Evolutionary conservation across 2,888 invertebrate genomes (phyloP).

Genomic region (Pelosia muscerda): DNA sequence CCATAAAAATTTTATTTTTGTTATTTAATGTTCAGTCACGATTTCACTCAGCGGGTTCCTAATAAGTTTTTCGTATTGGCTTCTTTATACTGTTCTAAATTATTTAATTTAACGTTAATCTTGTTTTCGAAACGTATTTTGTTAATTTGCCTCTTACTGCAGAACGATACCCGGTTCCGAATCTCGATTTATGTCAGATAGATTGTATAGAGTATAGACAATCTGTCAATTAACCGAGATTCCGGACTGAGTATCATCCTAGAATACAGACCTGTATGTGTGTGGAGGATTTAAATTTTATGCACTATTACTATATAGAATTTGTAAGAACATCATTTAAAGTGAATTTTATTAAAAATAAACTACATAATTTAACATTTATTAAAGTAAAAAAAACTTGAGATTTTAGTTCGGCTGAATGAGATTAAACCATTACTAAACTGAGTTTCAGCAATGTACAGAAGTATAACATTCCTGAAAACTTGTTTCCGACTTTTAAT

Average conservation of each 20-base stretch:
- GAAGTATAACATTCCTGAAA: neutral
- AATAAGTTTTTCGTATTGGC: neutral
- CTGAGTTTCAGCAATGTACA: neutral
- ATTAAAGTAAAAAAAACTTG: neutral
- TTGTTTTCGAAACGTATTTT: neutral
- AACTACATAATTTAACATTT: neutral
- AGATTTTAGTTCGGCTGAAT: neutral
- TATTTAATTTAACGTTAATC: constrained; percentile 8
- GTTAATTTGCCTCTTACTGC: too few relatives aligned
- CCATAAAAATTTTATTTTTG: constrained; percentile 62
- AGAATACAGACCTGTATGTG: too few relatives aligned
- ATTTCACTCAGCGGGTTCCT: constrained; percentile 16
- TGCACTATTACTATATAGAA: neutral
- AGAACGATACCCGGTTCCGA: too few relatives aligned
- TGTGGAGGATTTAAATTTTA: neutral
- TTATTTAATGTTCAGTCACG: constrained; percentile 55
- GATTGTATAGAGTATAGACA: too few relatives aligned
- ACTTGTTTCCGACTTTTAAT: neutral
- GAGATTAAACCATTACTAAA: neutral
- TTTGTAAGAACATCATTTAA: neutral
- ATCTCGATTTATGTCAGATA: too few relatives aligned
- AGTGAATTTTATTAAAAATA: neutral
- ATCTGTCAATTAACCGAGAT: too few relatives aligned
- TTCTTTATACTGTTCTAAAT: constrained; percentile 10
- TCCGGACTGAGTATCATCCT: too few relatives aligned